Evolutionary conservation across 2,113 vertebrate genomes (phyloP).

Genomic region (Malurus alboscapulatus): DNA sequence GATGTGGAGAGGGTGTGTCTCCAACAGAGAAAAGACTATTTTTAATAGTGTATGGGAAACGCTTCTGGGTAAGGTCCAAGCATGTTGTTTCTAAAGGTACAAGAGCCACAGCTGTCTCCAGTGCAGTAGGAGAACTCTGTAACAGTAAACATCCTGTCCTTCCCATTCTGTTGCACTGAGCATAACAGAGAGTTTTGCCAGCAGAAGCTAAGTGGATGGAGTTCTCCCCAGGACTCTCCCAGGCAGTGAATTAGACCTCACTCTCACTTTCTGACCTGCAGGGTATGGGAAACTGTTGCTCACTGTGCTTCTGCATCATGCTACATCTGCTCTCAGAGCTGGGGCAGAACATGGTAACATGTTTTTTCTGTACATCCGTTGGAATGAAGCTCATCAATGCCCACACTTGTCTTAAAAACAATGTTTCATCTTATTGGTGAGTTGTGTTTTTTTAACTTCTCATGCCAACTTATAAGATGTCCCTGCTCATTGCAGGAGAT

Average conservation of each 20-base stretch:
- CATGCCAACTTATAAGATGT: background rate
- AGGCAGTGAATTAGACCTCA: background rate
- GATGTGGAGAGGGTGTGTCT: background rate
- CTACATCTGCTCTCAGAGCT: background rate
- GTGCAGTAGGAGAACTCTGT: background rate
- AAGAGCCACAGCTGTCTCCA: background rate
- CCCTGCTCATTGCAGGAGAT: background rate
- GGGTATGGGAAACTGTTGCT: background rate
- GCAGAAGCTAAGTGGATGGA: background rate
- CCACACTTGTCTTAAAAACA: background rate
- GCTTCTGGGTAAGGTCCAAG: background rate
- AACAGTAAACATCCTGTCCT: background rate
- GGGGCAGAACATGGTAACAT: rapidly evolving
- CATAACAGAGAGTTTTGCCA: background rate
- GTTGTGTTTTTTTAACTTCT: background rate
- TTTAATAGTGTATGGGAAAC: background rate
- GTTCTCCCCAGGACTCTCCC: background rate
- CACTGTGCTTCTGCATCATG: background rate
- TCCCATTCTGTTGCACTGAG: background rate
- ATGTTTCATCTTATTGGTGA: background rate
- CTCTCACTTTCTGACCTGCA: background rate
- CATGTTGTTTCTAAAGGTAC: background rate
- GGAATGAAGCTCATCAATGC: background rate
- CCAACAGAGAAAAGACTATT: background rate
- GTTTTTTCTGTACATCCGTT: background rate